A percentile compares a stretch with the other conserved stretches of the same genome.
phyloP scores from a whole-genome alignment of 2,888 invertebrate genomes.

The Plagodis pulveraria region DNA sequence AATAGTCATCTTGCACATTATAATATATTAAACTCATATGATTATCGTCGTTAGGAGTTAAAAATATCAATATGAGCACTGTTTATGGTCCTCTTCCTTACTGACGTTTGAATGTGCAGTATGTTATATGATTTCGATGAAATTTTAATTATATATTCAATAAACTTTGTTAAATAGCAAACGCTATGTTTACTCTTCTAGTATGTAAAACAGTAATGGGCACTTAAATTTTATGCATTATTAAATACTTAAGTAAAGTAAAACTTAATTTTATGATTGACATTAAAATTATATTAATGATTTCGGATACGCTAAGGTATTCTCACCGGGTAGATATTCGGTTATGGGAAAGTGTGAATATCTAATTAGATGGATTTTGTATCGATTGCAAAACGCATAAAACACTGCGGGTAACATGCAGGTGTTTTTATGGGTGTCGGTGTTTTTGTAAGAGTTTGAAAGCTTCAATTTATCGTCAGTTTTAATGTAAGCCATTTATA shows the following conservation, averaged over 20 bases:
- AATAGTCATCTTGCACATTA: too few relatives aligned
- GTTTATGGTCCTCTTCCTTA: too few relatives aligned
- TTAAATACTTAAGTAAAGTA: neutral
- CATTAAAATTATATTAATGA: conserved; percentile 36
- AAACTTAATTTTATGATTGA: conserved; percentile 26
- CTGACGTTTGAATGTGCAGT: too few relatives aligned
- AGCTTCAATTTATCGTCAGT: neutral
- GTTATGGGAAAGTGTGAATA: conserved; percentile 33
- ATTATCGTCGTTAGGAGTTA: too few relatives aligned
- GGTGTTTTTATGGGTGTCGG: conserved; percentile 4
- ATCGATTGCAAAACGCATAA: conserved; percentile 26
- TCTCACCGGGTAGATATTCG: conserved; percentile 6
- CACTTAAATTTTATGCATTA: neutral
- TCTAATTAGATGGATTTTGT: conserved; percentile 24
- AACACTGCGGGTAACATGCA: conserved; percentile 20
- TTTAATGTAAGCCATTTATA: neutral
- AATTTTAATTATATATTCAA: too few relatives aligned
- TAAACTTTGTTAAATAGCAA: too few relatives aligned
- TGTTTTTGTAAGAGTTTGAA: neutral
- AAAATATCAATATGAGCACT: too few relatives aligned
- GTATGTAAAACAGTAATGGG: too few relatives aligned
- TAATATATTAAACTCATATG: too few relatives aligned
- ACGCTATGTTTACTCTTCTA: too few relatives aligned
- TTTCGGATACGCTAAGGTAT: conserved; percentile 11
- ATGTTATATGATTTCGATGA: too few relatives aligned